A percentile compares a stretch with the other conserved stretches of the same genome.
Evolutionary conservation across 30 jellyfish, hydroid and myxozoan genomes (phyloP).

Genomic region (Aurelia aurita): DNA sequence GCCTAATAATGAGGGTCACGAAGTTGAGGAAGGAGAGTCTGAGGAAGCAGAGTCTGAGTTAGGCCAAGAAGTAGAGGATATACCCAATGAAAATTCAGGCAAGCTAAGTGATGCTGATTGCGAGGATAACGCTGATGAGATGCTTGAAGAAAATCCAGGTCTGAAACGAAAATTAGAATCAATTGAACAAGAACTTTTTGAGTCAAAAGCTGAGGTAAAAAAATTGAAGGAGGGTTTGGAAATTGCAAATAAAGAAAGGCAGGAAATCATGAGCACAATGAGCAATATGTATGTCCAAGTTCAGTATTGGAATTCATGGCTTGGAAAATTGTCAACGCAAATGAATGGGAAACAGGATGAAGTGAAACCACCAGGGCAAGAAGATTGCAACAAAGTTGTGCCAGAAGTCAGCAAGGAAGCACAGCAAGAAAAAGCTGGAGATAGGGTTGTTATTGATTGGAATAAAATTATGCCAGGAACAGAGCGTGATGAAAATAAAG

Average conservation of each 20-base stretch:
- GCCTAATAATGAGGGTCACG: too few relatives aligned
- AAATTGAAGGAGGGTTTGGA: slow-evolving; percentile 14
- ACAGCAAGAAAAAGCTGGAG: neutral
- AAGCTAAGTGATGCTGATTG: neutral
- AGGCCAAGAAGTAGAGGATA: neutral
- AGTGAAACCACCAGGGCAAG: neutral
- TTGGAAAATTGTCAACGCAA: slow-evolving; percentile 32
- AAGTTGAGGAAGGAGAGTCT: too few relatives aligned
- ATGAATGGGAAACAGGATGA: neutral
- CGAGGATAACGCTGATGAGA: neutral
- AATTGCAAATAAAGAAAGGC: slow-evolving; percentile 37
- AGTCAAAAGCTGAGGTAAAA: slow-evolving; percentile 34
- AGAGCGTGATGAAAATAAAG: neutral
- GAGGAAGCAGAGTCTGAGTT: neutral
- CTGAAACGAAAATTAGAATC: slow-evolving; percentile 27
- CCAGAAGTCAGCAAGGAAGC: neutral
- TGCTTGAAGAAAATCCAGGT: too few relatives aligned
- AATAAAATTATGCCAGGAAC: neutral
- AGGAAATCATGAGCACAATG: slow-evolving; percentile 42
- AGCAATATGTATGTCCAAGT: slow-evolving; percentile 58
- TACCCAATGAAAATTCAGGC: neutral
- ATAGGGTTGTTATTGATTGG: neutral
- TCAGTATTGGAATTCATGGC: slow-evolving; percentile 64
- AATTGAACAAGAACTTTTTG: slow-evolving; percentile 29
- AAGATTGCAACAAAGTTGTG: neutral